Evolutionary conservation across 2,797 vertebrate genomes (phyloP), one percentile per base, ranked within the genome.

Genomic region (Bovichtus variegatus): DNA sequence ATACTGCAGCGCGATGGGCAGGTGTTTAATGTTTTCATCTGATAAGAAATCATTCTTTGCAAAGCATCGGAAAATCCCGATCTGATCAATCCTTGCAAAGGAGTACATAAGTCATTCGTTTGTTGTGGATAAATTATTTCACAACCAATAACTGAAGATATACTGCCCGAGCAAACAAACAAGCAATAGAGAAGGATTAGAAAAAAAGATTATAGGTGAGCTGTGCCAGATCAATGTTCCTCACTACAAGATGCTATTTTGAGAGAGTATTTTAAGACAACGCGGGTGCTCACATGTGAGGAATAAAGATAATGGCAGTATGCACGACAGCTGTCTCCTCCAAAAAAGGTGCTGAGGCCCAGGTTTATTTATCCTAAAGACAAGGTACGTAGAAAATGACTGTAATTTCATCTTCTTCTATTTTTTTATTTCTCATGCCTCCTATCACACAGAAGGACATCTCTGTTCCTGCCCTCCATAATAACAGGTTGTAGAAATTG

Each of bases 1-100:
- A 62, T 27, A 23, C 53, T 31, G 36, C 23, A 13, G 9, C 50
- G 23, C 15, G n/a, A 57, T 47, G 13, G 0, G 12, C 43, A 55
- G 51, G 21, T 38, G 46, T 75, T 75, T 57, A 74, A 58, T 69
- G 46, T 67, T 38, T 57, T 21, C n/a, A 46, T 16, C 13, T 49
- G 15, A 71, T 29, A 53, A 44, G 1, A 47, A 46, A 50, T 76
- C 53, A 29, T 64, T 75, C 7, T 41, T 19, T n/a, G 16, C 43
- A 10, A 53, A 63, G 38, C 38, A 49, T 31, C 44, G 41, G 21
- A 57, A 65, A 27, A 55, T 27, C 21, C 29, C 40, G 21, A 47
- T 11, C 10, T n/a, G 63, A 57, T 43, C 34, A 50, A 43, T 57
- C 58, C n/a, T 9, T 9, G 16, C 46, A 31, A 69, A 23, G 10